Evolutionary conservation across 2,888 invertebrate species (phyloP).

Genomic region (Scaptodrosophila latifasciaeformis): DNA sequence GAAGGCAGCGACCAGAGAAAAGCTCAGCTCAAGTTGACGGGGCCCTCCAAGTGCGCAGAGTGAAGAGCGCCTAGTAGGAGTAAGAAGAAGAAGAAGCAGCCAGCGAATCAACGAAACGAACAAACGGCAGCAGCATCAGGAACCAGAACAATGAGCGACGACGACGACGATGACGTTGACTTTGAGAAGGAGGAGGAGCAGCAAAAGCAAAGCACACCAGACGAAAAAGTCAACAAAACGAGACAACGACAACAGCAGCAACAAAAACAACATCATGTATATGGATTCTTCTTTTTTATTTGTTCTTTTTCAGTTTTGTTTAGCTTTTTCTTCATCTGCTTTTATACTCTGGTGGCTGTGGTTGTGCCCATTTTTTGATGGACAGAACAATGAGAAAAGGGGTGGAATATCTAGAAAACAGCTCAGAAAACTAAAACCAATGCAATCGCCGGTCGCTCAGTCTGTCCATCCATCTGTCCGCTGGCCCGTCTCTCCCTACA

Average conservation of each 20-base stretch:
- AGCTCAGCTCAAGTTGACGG: constrained; percentile 50
- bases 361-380: constrained; percentile 64
- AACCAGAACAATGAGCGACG: constrained; percentile 42
- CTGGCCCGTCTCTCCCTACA: too few species aligned
- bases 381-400: constrained; percentile 75
- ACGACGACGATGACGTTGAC: constrained; percentile 6
- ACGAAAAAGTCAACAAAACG: constrained; percentile 56
- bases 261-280: constrained; percentile 42
- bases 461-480: constrained; percentile 7
- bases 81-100: constrained; percentile 15
- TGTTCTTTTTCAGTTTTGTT: constrained; percentile 11
- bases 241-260: constrained; percentile 44
- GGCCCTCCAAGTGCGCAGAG: constrained; percentile 14
- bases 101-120: constrained; percentile 37
- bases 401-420: constrained; percentile 68
- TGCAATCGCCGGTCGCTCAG: constrained; percentile 14
- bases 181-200: constrained; percentile 14
- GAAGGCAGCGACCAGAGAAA: constrained; percentile 49
- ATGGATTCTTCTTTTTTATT: constrained; percentile 35
- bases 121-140: constrained; percentile 36
- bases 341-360: constrained; percentile 23
- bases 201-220: constrained; percentile 35
- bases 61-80: too few species aligned
- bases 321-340: constrained; percentile 15
- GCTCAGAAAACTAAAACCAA: constrained; percentile 40